A percentile compares a stretch with the other conserved stretches of the same genome.
Conservation (phyloP, 2,888 invertebrate species). For the Coremacera marginata region DNA sequence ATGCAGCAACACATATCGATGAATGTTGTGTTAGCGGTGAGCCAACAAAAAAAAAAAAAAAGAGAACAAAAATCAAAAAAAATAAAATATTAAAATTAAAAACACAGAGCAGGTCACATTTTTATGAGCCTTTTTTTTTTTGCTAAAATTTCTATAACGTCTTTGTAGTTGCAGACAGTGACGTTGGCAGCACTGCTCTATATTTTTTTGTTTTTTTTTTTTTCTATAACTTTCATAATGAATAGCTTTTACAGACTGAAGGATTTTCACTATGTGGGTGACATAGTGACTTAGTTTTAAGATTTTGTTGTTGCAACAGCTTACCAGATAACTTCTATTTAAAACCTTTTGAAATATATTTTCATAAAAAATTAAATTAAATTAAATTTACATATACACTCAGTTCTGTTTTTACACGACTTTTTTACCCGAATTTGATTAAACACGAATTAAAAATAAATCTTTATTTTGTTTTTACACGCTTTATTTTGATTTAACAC, state of each 20-base stretch:
- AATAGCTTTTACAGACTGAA: not conserved
- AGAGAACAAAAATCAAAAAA: not conserved
- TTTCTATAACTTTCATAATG: not conserved
- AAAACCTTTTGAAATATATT: too few relatives aligned
- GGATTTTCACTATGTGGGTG: not conserved
- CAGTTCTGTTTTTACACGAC: too few relatives aligned
- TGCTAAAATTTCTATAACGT: not conserved
- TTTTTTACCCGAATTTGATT: too few relatives aligned
- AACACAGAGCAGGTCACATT: not conserved
- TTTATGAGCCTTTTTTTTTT: constrained; percentile 11
- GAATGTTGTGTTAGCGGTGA: not conserved
- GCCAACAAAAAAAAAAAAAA: not conserved
- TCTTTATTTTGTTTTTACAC: too few relatives aligned
- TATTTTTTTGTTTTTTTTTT: not conserved
- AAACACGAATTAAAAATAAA: too few relatives aligned
- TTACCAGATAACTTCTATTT: too few relatives aligned
- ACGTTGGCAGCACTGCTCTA: constrained; percentile 11
- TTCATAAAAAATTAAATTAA: too few relatives aligned
- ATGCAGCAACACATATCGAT: constrained; percentile 17
- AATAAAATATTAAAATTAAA: not conserved
- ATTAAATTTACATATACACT: too few relatives aligned
- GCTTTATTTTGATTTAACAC: too few relatives aligned
- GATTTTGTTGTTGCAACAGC: not conserved
- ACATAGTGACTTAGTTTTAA: constrained; percentile 17
- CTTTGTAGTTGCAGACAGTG: not conserved